Conservation (phyloP, 2,113 vertebrate genomes). For the Pycnonotus jocosus region DNA sequence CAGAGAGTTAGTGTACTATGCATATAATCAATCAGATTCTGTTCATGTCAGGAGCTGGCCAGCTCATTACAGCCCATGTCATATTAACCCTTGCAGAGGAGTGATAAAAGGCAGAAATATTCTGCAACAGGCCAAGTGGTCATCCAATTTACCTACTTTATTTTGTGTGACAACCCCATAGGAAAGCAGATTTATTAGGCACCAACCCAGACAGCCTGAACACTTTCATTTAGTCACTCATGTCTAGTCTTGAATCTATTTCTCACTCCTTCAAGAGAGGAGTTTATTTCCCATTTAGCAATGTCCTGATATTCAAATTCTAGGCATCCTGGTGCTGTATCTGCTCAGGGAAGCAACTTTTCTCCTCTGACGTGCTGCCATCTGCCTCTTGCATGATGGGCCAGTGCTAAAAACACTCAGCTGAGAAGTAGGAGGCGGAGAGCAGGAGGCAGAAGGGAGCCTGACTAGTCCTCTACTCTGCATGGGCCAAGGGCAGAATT, state of each 20-base stretch:
- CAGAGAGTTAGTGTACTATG: conserved; percentile 72
- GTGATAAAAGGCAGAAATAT: conserved; percentile 40
- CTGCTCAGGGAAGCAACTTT: not conserved
- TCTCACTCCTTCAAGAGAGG: not conserved
- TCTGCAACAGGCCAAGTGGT: not conserved
- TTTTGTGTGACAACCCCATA: not conserved
- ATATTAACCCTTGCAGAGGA: conserved; percentile 66
- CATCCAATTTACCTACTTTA: not conserved
- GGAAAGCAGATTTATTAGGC: not conserved
- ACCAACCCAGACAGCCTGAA: not conserved
- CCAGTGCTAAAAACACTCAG: not conserved
- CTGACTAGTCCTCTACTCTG: not conserved
- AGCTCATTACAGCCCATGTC: conserved; percentile 40
- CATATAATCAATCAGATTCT: conserved; percentile 73
- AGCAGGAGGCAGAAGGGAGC: not conserved
- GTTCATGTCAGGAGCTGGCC: conserved; percentile 70
- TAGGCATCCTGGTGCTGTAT: not conserved
- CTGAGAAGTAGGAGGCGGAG: not conserved
- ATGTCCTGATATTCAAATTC: not conserved
- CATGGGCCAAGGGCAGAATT: not conserved
- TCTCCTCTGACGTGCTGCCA: not conserved
- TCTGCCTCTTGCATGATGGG: not conserved
- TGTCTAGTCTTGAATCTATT: not conserved
- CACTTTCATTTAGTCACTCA: not conserved
- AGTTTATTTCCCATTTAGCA: not conserved